phyloP scores from a whole-genome alignment of 2,797 vertebrate species.

The Rhinoraja longicauda region DNA sequence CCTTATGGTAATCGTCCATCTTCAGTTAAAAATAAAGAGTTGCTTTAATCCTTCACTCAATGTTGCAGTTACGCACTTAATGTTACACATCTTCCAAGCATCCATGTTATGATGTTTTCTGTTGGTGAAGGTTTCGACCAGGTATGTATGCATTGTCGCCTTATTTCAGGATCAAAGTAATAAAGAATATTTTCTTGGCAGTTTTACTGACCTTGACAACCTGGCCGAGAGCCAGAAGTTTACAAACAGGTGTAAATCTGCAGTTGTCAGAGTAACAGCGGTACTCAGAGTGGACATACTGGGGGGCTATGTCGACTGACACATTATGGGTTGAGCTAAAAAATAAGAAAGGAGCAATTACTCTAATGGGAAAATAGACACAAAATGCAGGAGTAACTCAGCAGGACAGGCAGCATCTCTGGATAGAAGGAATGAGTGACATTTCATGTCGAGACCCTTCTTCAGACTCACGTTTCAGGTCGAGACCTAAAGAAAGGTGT shows the following conservation, averaged over 20 bases:
- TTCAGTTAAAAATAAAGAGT: constrained; percentile 39
- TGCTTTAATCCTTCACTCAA: background rate
- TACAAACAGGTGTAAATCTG: background rate
- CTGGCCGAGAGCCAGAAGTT: background rate
- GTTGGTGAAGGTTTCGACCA: background rate
- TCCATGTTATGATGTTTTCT: background rate
- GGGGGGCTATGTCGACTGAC: too few relatives aligned
- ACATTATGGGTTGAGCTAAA: too few relatives aligned
- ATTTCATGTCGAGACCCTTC: too few relatives aligned
- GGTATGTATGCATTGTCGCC: background rate
- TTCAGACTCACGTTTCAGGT: too few relatives aligned
- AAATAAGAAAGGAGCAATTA: too few relatives aligned
- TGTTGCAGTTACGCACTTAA: too few relatives aligned
- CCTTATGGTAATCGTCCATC: background rate
- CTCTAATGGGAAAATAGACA: too few relatives aligned
- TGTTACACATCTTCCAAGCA: background rate
- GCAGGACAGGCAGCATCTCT: too few relatives aligned
- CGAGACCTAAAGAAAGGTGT: too few relatives aligned
- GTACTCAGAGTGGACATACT: background rate
- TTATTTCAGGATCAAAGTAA: background rate
- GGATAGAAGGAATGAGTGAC: too few relatives aligned
- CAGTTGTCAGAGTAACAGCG: background rate
- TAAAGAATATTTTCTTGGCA: background rate
- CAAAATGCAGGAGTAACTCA: too few relatives aligned
- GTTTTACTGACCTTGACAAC: background rate